Conservation (phyloP, 2,888 invertebrate species). For the Sycophila texana region DNA sequence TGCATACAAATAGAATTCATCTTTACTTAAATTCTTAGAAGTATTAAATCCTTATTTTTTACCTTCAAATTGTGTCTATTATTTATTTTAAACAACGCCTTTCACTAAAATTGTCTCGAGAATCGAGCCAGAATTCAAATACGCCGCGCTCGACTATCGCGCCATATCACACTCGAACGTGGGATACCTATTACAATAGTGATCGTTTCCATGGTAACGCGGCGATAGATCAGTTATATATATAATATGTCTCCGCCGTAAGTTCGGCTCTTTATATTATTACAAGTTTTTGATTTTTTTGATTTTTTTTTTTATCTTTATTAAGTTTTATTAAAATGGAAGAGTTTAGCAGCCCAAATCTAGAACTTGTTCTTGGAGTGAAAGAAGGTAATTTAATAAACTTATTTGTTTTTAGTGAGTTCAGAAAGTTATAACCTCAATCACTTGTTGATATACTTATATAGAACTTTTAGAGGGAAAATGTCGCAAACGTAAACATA, state of each 20-base stretch:
- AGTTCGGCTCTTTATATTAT: constrained; percentile 9
- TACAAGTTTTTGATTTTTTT: constrained; percentile 37
- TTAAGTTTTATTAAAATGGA: constrained; percentile 77
- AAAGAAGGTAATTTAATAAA: constrained; percentile 78
- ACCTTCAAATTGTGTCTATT: too few relatives aligned
- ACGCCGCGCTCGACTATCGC: too few relatives aligned
- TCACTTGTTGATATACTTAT: constrained; percentile 18
- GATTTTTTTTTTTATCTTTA: constrained; percentile 21
- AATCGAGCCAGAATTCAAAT: too few relatives aligned
- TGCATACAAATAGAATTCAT: too few relatives aligned
- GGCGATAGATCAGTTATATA: neutral
- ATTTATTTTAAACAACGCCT: too few relatives aligned
- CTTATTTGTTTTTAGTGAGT: too few relatives aligned
- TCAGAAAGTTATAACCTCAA: constrained; percentile 14
- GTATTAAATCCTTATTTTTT: too few relatives aligned
- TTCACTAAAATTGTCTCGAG: too few relatives aligned
- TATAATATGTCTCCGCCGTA: neutral
- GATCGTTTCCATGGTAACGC: constrained; percentile 40
- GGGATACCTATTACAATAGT: too few relatives aligned
- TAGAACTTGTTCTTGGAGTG: constrained; percentile 82
- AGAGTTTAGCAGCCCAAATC: constrained; percentile 80
- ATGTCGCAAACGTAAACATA: neutral
- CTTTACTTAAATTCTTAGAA: too few relatives aligned
- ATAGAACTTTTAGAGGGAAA: constrained; percentile 19
- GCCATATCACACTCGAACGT: too few relatives aligned